A percentile compares a stretch with the other conserved stretches of the same genome.
phyloP scores from a whole-genome alignment of 1,140 invertebrate species.

The Xylocopa sonorina region DNA sequence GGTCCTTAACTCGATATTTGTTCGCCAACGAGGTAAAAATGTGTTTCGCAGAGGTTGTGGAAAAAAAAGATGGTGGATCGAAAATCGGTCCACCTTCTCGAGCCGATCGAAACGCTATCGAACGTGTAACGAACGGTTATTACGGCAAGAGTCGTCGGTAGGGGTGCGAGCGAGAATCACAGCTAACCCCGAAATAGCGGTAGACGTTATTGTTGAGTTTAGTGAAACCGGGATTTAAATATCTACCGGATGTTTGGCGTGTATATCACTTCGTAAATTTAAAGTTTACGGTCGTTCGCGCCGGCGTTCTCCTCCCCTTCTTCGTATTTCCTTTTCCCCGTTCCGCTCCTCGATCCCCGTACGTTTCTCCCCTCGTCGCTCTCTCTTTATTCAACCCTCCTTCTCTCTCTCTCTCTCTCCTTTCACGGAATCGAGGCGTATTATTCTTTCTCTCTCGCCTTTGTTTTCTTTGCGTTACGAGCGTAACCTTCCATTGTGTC shows the following conservation, averaged over 20 bases:
- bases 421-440: conserved; percentile 28
- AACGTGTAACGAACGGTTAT: conserved; percentile 39
- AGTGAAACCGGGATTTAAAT: conserved; percentile 78
- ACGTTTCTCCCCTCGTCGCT: neutral
- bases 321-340: neutral
- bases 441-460: conserved; percentile 8
- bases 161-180: conserved; percentile 38
- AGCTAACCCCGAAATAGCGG: conserved; percentile 71
- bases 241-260: conserved; percentile 80
- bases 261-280: conserved; percentile 81
- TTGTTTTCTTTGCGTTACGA: conserved; percentile 40
- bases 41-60: too few relatives aligned
- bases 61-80: too few relatives aligned
- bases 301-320: conserved; percentile 17
- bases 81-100: too few relatives aligned
- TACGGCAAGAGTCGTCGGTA: too few relatives aligned
- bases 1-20: neutral
- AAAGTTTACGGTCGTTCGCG: conserved; percentile 76
- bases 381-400: neutral
- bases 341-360: neutral
- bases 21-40: too few relatives aligned
- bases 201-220: conserved; percentile 74
- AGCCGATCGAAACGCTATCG: conserved; percentile 2
- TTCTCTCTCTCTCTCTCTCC: neutral
- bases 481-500: conserved; percentile 44